phyloP scores from a whole-genome alignment of 2,797 vertebrate species.

The Acridotheres tristis region DNA sequence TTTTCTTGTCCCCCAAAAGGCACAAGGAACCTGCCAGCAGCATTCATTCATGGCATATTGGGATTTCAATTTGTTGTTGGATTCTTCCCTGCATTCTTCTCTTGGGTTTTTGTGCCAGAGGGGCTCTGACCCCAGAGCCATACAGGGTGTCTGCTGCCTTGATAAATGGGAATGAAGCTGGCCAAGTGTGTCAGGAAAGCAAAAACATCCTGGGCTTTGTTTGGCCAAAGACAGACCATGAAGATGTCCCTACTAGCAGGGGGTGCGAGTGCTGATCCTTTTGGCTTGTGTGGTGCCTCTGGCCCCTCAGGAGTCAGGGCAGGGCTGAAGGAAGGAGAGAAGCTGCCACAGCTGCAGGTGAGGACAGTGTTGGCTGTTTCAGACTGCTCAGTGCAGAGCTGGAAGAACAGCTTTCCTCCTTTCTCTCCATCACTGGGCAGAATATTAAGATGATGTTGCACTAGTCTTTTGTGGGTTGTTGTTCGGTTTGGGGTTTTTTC shows the following conservation, averaged over 20 bases:
- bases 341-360: neutral
- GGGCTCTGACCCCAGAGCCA: neutral
- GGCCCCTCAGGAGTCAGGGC: neutral
- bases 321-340: neutral
- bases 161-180: neutral
- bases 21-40: neutral
- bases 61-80: neutral
- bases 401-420: neutral
- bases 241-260: fast-evolving
- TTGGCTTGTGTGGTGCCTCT: neutral
- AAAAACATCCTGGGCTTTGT: neutral
- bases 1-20: too few species aligned
- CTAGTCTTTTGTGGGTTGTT: neutral
- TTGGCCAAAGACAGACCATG: neutral
- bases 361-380: neutral
- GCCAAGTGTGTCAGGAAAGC: neutral
- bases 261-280: neutral
- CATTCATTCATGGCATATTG: too few species aligned
- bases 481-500: neutral
- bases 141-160: neutral
- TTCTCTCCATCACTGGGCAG: neutral
- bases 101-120: too few species aligned
- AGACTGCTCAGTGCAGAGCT: neutral
- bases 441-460: neutral
- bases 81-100: neutral